phyloP scores from a whole-genome alignment of 2,888 invertebrate genomes.

The Chymomyza fuscimana region DNA sequence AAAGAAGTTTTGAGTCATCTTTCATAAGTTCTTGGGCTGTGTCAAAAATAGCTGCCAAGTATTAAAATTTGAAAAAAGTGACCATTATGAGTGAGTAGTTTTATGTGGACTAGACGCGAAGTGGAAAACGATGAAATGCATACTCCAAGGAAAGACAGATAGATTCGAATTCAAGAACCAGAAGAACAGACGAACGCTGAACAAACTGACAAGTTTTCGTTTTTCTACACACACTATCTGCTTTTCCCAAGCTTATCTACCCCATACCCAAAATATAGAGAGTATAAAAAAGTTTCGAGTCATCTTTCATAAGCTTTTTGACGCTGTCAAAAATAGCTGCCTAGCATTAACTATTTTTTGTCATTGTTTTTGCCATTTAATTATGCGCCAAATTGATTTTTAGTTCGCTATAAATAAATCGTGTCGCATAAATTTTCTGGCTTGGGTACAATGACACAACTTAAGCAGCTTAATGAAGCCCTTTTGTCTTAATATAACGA shows the following conservation, averaged over 20 bases:
- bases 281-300: neutral
- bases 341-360: neutral
- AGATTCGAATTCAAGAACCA: no score
- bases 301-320: neutral
- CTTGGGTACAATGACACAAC: neutral
- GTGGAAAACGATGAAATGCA: no score
- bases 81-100: no score
- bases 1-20: neutral
- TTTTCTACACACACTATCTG: no score
- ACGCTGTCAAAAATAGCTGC: slow-evolving; percentile 50
- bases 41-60: slow-evolving; percentile 47
- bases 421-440: slow-evolving; percentile 55
- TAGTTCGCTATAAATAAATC: slow-evolving; percentile 67
- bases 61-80: neutral
- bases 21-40: neutral
- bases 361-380: slow-evolving; percentile 47
- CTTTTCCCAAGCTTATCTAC: no score
- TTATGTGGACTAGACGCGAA: no score
- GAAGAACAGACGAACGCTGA: no score
- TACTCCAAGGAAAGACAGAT: no score
- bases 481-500: slow-evolving; percentile 43
- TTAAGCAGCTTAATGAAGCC: slow-evolving; percentile 60
- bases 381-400: slow-evolving; percentile 69
- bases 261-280: neutral
- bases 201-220: no score